These are phyloP conservation scores for Dendroctonus valens DNA, from an alignment of 1,140 invertebrate species.

Conservation along the genomic window DNA sequence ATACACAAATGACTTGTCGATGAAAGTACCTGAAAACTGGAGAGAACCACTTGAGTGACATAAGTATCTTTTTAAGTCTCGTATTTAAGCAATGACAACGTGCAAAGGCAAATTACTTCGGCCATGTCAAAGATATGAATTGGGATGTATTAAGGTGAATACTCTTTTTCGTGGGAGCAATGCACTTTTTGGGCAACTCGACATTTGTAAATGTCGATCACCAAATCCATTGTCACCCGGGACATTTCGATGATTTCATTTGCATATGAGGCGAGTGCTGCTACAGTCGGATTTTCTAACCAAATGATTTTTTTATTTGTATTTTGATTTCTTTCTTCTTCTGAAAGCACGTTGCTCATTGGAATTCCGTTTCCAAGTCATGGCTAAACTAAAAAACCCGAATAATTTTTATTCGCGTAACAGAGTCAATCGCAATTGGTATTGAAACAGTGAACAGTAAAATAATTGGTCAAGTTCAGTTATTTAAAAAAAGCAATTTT, in stretches of 20 bases:
- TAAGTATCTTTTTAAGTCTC: background rate
- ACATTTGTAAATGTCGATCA: constrained; percentile 23
- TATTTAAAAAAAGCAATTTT: too few relatives aligned
- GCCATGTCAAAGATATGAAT: constrained; percentile 16
- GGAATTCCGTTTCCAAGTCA: too few relatives aligned
- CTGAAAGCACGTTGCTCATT: too few relatives aligned
- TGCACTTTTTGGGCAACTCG: constrained; percentile 20
- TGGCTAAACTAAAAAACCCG: too few relatives aligned
- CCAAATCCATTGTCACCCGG: constrained; percentile 26
- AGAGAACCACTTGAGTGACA: constrained; percentile 5
- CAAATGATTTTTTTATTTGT: constrained; percentile 15
- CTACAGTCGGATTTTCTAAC: background rate
- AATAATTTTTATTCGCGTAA: too few relatives aligned
- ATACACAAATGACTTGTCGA: background rate
- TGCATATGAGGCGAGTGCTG: constrained; percentile 19
- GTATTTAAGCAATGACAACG: constrained; percentile 13
- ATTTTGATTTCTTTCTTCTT: constrained; percentile 11
- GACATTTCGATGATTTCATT: constrained; percentile 10
- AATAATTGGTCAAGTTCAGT: too few relatives aligned
- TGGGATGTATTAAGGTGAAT: constrained; percentile 21
- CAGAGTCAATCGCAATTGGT: too few relatives aligned
- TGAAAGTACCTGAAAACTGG: background rate
- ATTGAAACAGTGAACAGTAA: too few relatives aligned
- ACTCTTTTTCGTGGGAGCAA: constrained; percentile 23
- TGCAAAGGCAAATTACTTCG: background rate